Evolutionary conservation across 2,113 vertebrate genomes (phyloP).

Genomic region (Myocastor coypus): DNA sequence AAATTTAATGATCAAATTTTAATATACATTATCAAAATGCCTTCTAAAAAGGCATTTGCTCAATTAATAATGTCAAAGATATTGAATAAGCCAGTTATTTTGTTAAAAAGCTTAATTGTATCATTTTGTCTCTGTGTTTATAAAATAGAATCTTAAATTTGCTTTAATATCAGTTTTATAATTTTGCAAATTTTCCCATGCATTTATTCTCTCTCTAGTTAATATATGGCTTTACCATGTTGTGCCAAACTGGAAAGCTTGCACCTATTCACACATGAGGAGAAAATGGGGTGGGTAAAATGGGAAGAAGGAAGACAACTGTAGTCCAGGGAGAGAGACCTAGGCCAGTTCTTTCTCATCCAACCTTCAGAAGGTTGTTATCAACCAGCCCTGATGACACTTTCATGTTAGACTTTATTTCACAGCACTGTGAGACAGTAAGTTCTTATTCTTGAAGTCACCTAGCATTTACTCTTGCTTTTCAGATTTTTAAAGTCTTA

Average conservation of each 20-base stretch:
- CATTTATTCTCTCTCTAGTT: not conserved
- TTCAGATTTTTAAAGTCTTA: not conserved
- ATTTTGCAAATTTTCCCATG: not conserved
- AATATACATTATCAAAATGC: not conserved
- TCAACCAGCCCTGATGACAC: not conserved
- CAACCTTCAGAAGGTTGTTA: not conserved
- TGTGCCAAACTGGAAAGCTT: not conserved
- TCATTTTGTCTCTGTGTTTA: not conserved
- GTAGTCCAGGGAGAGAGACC: not conserved
- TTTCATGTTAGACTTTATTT: not conserved
- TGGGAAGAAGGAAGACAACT: not conserved
- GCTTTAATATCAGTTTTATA: not conserved
- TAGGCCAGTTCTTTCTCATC: no score
- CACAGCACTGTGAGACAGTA: not conserved
- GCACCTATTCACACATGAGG: not conserved
- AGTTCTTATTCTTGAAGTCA: not conserved
- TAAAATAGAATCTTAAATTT: not conserved
- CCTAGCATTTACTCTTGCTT: not conserved
- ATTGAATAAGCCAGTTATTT: not conserved
- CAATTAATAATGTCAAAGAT: not conserved
- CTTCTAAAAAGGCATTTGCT: not conserved
- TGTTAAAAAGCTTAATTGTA: not conserved
- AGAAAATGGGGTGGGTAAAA: not conserved
- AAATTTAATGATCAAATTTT: slow-evolving; percentile 36
- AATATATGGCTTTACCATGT: not conserved